A percentile compares a stretch with the other conserved stretches of the same genome.
Evolutionary conservation across 2,113 vertebrate genomes (phyloP).

Genomic region (Hypanus sabinus): DNA sequence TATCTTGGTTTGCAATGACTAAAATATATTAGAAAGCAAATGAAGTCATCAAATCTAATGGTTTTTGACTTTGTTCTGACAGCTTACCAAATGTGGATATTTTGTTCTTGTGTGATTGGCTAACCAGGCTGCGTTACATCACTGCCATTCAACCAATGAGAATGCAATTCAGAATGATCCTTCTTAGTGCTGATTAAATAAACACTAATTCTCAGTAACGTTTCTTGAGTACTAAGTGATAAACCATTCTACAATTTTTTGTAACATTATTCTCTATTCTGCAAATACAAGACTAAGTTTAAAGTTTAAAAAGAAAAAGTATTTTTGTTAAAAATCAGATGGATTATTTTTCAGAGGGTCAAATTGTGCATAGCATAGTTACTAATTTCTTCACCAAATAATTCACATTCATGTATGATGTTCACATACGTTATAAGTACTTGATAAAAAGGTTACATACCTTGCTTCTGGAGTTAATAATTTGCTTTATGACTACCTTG

Average conservation of each 20-base stretch:
- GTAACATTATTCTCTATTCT: neutral
- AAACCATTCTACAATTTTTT: neutral
- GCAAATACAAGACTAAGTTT: neutral
- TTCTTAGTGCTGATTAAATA: no score
- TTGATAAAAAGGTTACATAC: constrained; percentile 53
- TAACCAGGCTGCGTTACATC: no score
- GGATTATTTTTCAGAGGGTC: neutral
- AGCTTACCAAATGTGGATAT: no score
- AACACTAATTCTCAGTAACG: no score
- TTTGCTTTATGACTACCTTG: constrained; percentile 94
- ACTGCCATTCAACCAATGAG: no score
- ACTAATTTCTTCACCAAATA: neutral
- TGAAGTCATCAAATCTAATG: no score
- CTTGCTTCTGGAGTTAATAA: constrained; percentile 92
- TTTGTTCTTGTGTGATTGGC: no score
- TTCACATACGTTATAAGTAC: neutral
- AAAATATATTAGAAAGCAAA: no score
- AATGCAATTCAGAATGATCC: no score
- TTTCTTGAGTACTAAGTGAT: no score
- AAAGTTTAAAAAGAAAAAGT: neutral
- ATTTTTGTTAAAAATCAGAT: neutral
- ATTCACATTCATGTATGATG: neutral
- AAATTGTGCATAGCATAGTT: neutral
- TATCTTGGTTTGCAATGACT: no score
- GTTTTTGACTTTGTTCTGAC: no score